Conservation (phyloP, 1,140 invertebrate genomes). For the Apis cerana region DNA sequence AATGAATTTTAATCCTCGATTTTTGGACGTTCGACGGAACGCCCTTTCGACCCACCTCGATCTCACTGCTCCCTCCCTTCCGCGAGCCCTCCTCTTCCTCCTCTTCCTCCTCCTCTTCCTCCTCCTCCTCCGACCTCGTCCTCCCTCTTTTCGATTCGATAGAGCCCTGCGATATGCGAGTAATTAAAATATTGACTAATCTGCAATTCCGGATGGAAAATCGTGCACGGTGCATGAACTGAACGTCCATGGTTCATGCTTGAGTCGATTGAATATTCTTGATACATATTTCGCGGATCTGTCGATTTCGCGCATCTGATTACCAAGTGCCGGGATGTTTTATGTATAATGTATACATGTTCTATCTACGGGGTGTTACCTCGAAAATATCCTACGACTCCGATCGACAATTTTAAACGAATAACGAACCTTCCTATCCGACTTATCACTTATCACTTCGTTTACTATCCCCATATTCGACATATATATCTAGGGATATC, state of each 20-base stretch:
- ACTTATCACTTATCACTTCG: too few species aligned
- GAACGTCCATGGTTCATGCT: background rate
- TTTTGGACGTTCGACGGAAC: slow-evolving; percentile 39
- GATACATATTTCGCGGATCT: slow-evolving; percentile 8
- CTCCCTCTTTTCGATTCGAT: background rate
- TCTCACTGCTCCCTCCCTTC: background rate
- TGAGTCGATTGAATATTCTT: slow-evolving; percentile 17
- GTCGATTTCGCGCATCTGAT: slow-evolving; percentile 7
- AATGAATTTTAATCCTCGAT: slow-evolving; percentile 50
- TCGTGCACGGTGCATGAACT: background rate
- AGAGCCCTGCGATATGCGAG: background rate
- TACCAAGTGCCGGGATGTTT: slow-evolving; percentile 3
- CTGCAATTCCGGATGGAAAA: slow-evolving; percentile 20
- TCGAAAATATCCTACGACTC: too few species aligned
- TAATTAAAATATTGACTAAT: slow-evolving; percentile 50
- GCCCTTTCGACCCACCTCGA: slow-evolving; percentile 29
- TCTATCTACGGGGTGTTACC: background rate
- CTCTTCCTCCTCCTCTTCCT: background rate
- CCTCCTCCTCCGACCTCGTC: too few species aligned
- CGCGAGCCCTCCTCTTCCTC: background rate
- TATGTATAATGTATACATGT: background rate
- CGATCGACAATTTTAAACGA: background rate
- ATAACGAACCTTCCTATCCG: too few species aligned
- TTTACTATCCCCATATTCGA: too few species aligned
- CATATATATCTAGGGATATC: too few species aligned